phyloP scores from a whole-genome alignment of 2,888 invertebrate genomes.

The Timema cristinae region DNA sequence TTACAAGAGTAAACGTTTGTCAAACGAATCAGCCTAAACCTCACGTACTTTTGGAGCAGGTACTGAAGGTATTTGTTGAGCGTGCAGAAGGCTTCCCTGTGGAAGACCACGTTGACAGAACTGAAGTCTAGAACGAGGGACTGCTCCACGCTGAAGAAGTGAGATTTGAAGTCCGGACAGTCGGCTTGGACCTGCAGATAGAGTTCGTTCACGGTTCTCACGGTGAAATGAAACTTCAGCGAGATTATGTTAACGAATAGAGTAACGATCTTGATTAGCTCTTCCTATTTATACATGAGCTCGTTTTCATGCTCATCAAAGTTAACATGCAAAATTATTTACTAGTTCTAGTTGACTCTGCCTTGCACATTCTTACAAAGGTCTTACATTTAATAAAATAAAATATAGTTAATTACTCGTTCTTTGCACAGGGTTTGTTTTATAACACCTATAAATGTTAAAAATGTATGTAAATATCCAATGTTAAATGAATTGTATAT shows the following conservation, averaged over 20 bases:
- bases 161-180: conserved; percentile 77
- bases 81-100: conserved; percentile 68
- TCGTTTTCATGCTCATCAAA: neutral
- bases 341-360: no score
- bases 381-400: no score
- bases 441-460: no score
- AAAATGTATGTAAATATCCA: no score
- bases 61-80: conserved; percentile 65
- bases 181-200: conserved; percentile 63
- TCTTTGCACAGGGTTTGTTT: no score
- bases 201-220: neutral
- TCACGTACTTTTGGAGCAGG: conserved; percentile 54
- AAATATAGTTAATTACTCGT: no score
- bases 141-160: conserved; percentile 77
- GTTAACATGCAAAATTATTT: no score
- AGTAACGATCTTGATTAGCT: neutral
- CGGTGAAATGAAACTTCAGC: no score
- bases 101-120: conserved; percentile 59
- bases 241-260: neutral
- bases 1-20: no score
- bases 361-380: no score
- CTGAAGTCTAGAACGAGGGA: conserved; percentile 68
- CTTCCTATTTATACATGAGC: neutral
- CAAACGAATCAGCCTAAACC: no score
- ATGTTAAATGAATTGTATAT: no score